A percentile compares a stretch with the other conserved stretches of the same genome.
Evolutionary conservation across 2,888 invertebrate species (phyloP).

Genomic region (Diplolepis rosae): DNA sequence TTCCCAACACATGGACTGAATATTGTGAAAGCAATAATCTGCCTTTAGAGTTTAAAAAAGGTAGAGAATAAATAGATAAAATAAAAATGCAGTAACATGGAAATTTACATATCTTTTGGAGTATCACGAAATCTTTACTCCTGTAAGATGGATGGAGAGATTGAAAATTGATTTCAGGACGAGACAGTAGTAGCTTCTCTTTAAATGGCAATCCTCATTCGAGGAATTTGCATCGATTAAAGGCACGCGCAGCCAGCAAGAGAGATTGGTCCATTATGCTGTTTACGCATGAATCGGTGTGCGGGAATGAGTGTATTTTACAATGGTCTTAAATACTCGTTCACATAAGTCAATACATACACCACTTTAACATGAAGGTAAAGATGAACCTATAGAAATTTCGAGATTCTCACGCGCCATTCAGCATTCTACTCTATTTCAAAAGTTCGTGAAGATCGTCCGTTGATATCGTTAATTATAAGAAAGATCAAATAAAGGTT

Average conservation of each 20-base stretch:
- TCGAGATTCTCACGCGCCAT: not conserved
- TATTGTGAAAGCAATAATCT: not conserved
- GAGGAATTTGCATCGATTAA: conserved; percentile 29
- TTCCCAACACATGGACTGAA: not conserved
- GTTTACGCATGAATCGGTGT: conserved; percentile 28
- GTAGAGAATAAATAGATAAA: not conserved
- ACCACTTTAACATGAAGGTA: not conserved
- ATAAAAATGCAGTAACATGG: not conserved
- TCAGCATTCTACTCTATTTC: not conserved
- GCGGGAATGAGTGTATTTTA: not conserved
- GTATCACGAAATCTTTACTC: conserved; percentile 9
- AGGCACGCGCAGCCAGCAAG: conserved; percentile 25
- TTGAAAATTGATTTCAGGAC: conserved; percentile 25
- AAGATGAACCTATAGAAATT: not conserved
- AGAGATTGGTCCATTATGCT: conserved; percentile 27
- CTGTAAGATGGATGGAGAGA: conserved; percentile 17
- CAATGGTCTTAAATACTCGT: conserved; percentile 20
- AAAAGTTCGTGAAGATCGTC: not conserved
- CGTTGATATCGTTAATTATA: not conserved
- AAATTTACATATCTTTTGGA: conserved; percentile 1
- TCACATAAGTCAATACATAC: not conserved
- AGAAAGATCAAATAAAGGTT: not conserved
- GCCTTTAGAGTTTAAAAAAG: not conserved
- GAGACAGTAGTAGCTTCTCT: conserved; percentile 18
- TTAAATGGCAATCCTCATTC: conserved; percentile 28